Conservation (phyloP, 2,113 vertebrate species). For the Phyllostomus discolor region DNA sequence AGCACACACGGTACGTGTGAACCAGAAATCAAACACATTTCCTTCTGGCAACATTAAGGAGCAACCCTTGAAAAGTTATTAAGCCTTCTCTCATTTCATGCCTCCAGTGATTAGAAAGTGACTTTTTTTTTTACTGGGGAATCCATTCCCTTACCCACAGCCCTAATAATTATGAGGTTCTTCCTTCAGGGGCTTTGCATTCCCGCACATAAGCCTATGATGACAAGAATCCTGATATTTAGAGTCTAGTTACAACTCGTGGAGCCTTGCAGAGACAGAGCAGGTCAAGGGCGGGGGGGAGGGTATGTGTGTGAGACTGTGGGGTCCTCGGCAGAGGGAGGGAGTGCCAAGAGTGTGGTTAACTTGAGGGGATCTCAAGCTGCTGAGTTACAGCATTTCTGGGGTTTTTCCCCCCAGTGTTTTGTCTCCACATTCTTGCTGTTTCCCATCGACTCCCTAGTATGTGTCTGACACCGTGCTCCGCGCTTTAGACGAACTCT, state of each 20-base stretch:
- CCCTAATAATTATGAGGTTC: neutral
- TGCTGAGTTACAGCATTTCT: neutral
- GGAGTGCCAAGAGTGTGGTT: neutral
- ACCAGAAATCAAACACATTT: neutral
- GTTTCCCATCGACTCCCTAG: rapidly evolving
- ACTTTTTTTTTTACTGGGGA: neutral
- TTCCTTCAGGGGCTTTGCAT: neutral
- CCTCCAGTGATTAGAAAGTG: neutral
- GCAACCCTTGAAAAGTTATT: neutral
- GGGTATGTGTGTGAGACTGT: neutral
- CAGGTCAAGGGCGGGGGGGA: no score
- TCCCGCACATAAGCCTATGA: neutral
- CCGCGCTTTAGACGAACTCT: no score
- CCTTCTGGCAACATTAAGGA: neutral
- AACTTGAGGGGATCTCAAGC: neutral
- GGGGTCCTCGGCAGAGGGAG: rapidly evolving
- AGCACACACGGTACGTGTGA: neutral
- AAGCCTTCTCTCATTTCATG: neutral
- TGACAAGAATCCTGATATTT: neutral
- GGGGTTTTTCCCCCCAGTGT: neutral
- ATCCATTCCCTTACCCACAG: neutral
- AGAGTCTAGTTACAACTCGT: neutral
- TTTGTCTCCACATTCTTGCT: neutral
- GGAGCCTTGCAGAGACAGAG: neutral
- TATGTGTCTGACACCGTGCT: rapidly evolving